Percentiles rank a stretch among this genome's conserved stretches.
Evolutionary conservation across 2,797 vertebrate species (phyloP).

Genomic region (Gouania willdenowi): DNA sequence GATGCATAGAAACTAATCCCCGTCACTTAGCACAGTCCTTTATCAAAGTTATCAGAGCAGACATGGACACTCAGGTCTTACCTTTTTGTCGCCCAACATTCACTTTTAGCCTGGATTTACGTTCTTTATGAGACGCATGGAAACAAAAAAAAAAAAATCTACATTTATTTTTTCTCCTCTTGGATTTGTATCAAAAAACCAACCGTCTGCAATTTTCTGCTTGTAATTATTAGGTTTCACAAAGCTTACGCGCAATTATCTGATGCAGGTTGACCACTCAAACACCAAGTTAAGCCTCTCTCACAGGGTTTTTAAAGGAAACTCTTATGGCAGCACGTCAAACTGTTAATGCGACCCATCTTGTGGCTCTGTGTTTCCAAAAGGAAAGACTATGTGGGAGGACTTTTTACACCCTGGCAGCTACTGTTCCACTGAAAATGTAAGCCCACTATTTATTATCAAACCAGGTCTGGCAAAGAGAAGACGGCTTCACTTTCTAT

Average conservation of each 20-base stretch:
- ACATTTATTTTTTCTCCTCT: conserved; percentile 28
- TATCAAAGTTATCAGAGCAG: conserved; percentile 26
- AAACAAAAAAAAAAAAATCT: conserved; percentile 52
- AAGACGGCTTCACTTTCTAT: conserved; percentile 36
- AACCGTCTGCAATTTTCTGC: conserved; percentile 66
- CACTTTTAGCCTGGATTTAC: conserved; percentile 56
- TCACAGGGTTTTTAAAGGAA: conserved; percentile 50
- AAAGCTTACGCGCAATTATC: conserved; percentile 63
- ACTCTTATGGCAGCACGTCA: conserved; percentile 58
- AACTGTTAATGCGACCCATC: conserved; percentile 39
- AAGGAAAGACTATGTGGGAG: conserved; percentile 28
- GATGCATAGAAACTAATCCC: conserved; percentile 3
- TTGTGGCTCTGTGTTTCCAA: conserved; percentile 47
- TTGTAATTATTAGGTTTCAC: conserved; percentile 76
- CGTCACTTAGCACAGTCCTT: conserved; percentile 26
- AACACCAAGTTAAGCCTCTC: conserved; percentile 63
- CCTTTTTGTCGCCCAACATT: conserved; percentile 52
- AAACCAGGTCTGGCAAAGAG: conserved; percentile 20
- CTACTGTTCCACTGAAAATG: conserved; percentile 45
- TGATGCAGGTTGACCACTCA: conserved; percentile 68
- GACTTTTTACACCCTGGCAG: conserved; percentile 37
- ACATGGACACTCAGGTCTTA: conserved; percentile 44
- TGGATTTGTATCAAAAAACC: conserved; percentile 69
- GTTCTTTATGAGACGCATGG: conserved; percentile 62
- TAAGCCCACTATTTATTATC: conserved; percentile 49